These are phyloP conservation scores for Acromyrmex charruanus DNA, from an alignment of 1,140 invertebrate species.

Conservation along the genomic window DNA sequence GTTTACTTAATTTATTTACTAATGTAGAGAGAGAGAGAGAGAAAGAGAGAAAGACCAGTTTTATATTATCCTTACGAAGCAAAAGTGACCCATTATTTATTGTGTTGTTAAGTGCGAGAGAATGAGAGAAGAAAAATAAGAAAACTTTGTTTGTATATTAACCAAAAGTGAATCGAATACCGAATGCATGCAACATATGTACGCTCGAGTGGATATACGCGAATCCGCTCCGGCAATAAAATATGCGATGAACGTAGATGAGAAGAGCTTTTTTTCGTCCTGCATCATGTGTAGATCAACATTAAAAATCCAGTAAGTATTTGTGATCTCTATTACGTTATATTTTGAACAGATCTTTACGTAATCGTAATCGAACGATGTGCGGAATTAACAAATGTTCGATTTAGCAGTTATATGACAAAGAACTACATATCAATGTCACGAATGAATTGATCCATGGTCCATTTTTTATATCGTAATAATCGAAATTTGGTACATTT, in stretches of 20 bases:
- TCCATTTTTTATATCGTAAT: slow-evolving; percentile 42
- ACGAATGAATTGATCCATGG: slow-evolving; percentile 37
- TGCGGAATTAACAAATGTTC: slow-evolving; percentile 37
- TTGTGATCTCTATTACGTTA: slow-evolving; percentile 42
- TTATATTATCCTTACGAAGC: slow-evolving; percentile 80
- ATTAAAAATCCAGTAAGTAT: slow-evolving; percentile 49
- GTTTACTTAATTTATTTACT: slow-evolving; percentile 85
- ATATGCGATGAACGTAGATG: slow-evolving; percentile 76
- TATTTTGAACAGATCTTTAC: slow-evolving; percentile 14
- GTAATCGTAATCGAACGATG: neutral
- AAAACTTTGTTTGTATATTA: slow-evolving; percentile 80
- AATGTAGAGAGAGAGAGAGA: slow-evolving; percentile 54
- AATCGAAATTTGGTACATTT: slow-evolving; percentile 29
- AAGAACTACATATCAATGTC: slow-evolving; percentile 51
- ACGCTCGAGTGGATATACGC: slow-evolving; percentile 76
- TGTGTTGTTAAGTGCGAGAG: slow-evolving; percentile 77
- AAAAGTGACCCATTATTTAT: slow-evolving; percentile 81
- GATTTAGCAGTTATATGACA: slow-evolving; percentile 27
- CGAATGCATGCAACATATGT: slow-evolving; percentile 79
- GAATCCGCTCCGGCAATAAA: slow-evolving; percentile 80
- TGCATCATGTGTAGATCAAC: slow-evolving; percentile 32
- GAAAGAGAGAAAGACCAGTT: slow-evolving; percentile 64
- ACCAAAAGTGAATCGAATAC: slow-evolving; percentile 69
- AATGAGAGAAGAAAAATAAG: slow-evolving; percentile 46
- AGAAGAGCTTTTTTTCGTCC: slow-evolving; percentile 50